phyloP scores from a whole-genome alignment of 92 coral and sea anemone species.

The Zoanthus sansibaricus region DNA sequence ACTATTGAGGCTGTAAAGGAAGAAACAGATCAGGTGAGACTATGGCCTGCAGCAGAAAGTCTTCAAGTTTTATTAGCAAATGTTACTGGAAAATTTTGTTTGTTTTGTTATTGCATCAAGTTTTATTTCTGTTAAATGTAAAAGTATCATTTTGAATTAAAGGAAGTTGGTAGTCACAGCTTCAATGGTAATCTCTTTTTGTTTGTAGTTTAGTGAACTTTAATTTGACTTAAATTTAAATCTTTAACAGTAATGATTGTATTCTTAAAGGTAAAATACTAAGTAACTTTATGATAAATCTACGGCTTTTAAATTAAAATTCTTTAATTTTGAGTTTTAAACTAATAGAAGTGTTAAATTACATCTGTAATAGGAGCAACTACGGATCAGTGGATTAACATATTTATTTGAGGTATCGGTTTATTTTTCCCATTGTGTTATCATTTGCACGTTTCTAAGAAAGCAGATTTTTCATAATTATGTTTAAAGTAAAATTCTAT shows the following conservation, averaged over 20 bases:
- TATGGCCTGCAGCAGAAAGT: neutral
- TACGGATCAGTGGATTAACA: conserved; percentile 39
- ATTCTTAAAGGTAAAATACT: neutral
- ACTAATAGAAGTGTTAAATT: conserved; percentile 15
- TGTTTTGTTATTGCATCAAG: too few species aligned
- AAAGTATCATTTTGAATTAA: too few species aligned
- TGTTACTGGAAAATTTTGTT: too few species aligned
- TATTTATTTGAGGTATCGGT: conserved; percentile 46
- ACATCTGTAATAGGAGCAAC: conserved; percentile 33
- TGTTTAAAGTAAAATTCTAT: too few species aligned
- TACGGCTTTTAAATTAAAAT: neutral
- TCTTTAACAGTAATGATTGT: too few species aligned
- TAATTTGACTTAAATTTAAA: too few species aligned
- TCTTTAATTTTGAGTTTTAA: neutral
- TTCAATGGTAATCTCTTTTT: too few species aligned
- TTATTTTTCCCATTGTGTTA: neutral
- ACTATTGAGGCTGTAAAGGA: conserved; percentile 75
- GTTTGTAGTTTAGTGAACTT: too few species aligned
- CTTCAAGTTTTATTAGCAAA: too few species aligned
- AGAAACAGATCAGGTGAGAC: conserved; percentile 70
- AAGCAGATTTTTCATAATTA: too few species aligned
- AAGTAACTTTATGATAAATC: neutral
- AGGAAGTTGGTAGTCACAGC: too few species aligned
- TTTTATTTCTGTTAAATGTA: too few species aligned
- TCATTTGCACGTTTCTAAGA: neutral